Conservation (phyloP, 2,888 invertebrate genomes). For the Spatulosminthurus flaviceps region DNA sequence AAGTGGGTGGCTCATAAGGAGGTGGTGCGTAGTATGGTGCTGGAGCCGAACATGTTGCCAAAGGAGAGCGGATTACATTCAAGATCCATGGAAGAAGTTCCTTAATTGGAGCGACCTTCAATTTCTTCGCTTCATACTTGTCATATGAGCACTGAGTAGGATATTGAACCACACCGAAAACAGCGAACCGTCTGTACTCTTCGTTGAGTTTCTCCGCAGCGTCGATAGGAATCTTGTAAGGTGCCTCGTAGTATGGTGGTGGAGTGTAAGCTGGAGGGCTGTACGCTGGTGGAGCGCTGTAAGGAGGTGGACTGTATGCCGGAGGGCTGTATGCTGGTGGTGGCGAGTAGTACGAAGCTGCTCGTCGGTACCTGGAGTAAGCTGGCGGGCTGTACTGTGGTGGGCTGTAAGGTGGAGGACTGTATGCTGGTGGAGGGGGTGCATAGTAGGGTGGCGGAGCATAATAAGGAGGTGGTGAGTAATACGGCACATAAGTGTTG, state of each 20-base stretch:
- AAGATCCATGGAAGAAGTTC: constrained; percentile 60
- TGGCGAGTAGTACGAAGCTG: constrained; percentile 31
- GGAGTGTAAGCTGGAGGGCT: constrained; percentile 31
- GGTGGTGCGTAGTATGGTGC: constrained; percentile 7
- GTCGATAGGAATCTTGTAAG: constrained; percentile 58
- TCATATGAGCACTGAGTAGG: constrained; percentile 60
- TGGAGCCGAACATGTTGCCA: constrained; percentile 41
- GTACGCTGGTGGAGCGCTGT: constrained; percentile 27
- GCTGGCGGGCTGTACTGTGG: constrained; percentile 37
- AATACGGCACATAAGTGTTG: constrained; percentile 52
- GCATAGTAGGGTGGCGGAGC: constrained; percentile 29
- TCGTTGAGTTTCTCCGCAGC: constrained; percentile 56
- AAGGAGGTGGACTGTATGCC: constrained; percentile 35
- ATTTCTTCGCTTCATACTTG: constrained; percentile 58
- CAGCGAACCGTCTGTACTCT: constrained; percentile 60
- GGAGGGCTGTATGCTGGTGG: constrained; percentile 43
- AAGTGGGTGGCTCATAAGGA: constrained; percentile 21
- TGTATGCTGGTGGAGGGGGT: constrained; percentile 11
- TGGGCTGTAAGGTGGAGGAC: constrained; percentile 19
- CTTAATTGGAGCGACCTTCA: constrained; percentile 60
- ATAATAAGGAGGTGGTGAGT: constrained; percentile 22
- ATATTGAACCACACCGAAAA: constrained; percentile 62
- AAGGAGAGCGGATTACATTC: constrained; percentile 55
- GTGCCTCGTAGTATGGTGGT: constrained; percentile 52
- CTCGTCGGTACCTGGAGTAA: constrained; percentile 9